These are phyloP conservation scores for Nomada ruficornis DNA, from an alignment of 2,888 invertebrate genomes.

Conservation along the genomic window DNA sequence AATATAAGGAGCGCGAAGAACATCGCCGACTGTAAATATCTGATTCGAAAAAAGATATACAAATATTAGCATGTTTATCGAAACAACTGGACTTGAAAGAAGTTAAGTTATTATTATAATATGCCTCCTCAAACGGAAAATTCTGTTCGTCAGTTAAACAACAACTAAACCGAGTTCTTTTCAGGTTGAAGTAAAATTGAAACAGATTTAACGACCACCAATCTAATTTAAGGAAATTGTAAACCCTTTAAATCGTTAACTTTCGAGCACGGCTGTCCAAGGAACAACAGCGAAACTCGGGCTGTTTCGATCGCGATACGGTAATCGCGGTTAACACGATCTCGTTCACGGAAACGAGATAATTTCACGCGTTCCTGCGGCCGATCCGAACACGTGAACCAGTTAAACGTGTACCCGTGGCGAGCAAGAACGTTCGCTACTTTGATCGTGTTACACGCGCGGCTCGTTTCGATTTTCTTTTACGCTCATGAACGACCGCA, in stretches of 20 bases:
- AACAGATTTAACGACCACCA: background rate
- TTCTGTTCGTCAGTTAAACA: too few relatives aligned
- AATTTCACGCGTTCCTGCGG: conserved; percentile 21
- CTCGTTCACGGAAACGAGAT: conserved; percentile 42
- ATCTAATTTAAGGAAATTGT: background rate
- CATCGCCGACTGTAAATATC: too few relatives aligned
- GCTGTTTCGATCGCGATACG: conserved; percentile 29
- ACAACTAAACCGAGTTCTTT: background rate
- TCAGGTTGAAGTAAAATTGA: background rate
- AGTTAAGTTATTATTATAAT: background rate
- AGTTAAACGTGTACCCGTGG: conserved; percentile 30
- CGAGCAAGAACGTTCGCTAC: conserved; percentile 21
- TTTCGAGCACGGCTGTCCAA: background rate
- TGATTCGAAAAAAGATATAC: too few relatives aligned
- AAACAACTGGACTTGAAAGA: too few relatives aligned
- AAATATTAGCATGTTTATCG: too few relatives aligned
- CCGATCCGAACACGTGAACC: conserved; percentile 11
- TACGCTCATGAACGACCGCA: conserved; percentile 30
- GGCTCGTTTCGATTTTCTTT: conserved; percentile 42
- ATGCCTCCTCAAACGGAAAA: too few relatives aligned
- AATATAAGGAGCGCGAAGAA: too few relatives aligned
- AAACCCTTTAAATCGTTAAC: background rate
- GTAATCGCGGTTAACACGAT: conserved; percentile 36
- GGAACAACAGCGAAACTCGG: background rate
- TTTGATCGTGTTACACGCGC: conserved; percentile 22